phyloP scores from a whole-genome alignment of 2,113 vertebrate genomes.

The Macrotis lagotis region DNA sequence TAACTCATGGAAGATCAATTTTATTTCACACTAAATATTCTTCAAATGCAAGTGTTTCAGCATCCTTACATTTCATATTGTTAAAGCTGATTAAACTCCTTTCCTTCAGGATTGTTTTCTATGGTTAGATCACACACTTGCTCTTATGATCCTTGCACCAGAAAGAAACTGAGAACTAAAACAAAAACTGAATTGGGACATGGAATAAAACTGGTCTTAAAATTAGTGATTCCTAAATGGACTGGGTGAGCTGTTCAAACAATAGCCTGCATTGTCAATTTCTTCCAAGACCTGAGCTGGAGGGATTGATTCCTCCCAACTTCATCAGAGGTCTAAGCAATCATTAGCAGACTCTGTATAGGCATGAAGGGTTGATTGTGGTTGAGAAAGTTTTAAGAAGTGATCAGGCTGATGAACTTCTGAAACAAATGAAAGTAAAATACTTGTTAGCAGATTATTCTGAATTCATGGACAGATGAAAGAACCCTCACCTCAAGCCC shows the following conservation, averaged over 20 bases:
- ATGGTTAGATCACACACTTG: background rate
- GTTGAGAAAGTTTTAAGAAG: background rate
- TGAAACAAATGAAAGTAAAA: background rate
- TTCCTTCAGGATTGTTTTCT: background rate
- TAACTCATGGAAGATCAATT: background rate
- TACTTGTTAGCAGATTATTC: background rate
- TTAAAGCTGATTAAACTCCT: background rate
- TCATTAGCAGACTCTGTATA: background rate
- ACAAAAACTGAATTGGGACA: background rate
- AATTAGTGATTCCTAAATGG: background rate
- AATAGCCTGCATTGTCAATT: background rate
- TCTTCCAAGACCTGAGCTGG: background rate
- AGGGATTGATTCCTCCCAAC: background rate
- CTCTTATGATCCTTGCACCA: background rate
- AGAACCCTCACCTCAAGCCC: background rate
- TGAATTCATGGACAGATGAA: background rate
- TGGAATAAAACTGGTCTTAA: background rate
- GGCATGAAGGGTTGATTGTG: too few species aligned
- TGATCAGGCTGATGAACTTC: background rate
- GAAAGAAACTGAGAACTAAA: background rate
- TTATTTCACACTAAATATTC: background rate
- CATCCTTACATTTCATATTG: background rate
- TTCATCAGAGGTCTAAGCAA: background rate
- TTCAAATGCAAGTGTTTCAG: background rate
- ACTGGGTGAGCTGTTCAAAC: too few species aligned